These are phyloP conservation scores for Junco hyemalis DNA, from an alignment of 2,113 vertebrate genomes.

Conservation along the genomic window DNA sequence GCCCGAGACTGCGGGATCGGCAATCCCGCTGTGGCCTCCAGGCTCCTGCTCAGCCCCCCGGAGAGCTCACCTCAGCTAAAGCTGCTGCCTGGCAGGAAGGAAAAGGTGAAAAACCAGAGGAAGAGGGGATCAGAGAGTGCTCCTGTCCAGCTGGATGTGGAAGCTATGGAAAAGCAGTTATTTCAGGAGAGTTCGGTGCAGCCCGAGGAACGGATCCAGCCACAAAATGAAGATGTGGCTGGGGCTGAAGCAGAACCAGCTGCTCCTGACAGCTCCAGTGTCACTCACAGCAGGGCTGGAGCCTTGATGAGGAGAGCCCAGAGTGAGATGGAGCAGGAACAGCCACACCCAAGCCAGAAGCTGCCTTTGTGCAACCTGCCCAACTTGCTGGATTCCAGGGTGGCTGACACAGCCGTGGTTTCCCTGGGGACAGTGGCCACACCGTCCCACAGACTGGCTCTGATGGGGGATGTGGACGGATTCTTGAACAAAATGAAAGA, in stretches of 20 bases:
- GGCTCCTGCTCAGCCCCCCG: conserved; percentile 71
- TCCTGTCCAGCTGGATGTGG: conserved; percentile 66
- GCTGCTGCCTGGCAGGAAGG: background rate
- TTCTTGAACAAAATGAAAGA: conserved; percentile 86
- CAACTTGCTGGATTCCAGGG: conserved; percentile 80
- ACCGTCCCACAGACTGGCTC: conserved; percentile 76
- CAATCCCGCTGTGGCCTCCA: conserved; percentile 69
- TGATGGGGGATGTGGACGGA: conserved; percentile 86
- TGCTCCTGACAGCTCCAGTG: rapidly evolving
- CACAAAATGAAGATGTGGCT: background rate
- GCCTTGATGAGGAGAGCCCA: background rate
- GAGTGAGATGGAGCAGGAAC: background rate
- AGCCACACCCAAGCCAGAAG: background rate
- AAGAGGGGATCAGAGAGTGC: background rate
- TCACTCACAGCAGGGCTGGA: background rate
- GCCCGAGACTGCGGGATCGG: conserved; percentile 90
- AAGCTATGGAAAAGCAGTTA: conserved; percentile 78
- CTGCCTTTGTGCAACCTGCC: conserved; percentile 16
- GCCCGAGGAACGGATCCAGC: background rate
- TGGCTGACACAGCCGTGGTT: conserved; percentile 50
- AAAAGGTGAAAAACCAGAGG: background rate
- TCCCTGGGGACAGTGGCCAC: conserved; percentile 77
- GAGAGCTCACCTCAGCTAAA: background rate
- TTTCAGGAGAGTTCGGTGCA: conserved; percentile 48
- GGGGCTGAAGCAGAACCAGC: background rate